Evolutionary conservation across 2,888 invertebrate genomes (phyloP).

Genomic region (Ennomos erosarius): DNA sequence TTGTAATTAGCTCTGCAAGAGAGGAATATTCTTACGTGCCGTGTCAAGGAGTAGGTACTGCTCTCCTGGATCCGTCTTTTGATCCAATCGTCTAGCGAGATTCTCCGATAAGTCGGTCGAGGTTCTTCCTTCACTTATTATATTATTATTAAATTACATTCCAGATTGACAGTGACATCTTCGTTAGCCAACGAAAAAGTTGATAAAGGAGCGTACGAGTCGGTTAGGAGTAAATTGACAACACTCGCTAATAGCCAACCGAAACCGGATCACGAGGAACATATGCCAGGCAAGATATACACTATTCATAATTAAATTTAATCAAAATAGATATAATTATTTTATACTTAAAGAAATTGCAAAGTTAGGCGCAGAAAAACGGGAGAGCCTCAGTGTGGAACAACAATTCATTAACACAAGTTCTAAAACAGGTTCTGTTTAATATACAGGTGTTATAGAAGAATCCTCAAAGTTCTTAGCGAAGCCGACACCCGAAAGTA

Average conservation of each 20-base stretch:
- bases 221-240: conserved; percentile 57
- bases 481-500: conserved; percentile 61
- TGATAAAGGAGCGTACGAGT: conserved; percentile 55
- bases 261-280: conserved; percentile 42
- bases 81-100: too few species aligned
- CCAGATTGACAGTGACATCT: conserved; percentile 55
- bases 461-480: conserved; percentile 64
- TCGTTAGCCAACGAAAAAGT: conserved; percentile 55
- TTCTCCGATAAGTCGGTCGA: too few species aligned
- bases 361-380: too few species aligned
- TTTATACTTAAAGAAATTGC: too few species aligned
- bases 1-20: too few species aligned
- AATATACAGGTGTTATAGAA: conserved; percentile 59
- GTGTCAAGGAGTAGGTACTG: too few species aligned
- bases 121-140: too few species aligned
- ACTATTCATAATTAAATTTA: too few species aligned
- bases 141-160: conserved; percentile 5
- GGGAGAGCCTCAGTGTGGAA: background rate
- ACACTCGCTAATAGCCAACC: conserved; percentile 48
- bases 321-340: too few species aligned
- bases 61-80: too few species aligned
- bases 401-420: conserved; percentile 4
- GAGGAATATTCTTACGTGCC: too few species aligned
- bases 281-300: conserved; percentile 60
- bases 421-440: background rate